Evolutionary conservation across 2,888 invertebrate species (phyloP), one percentile per base, ranked within the genome.

Genomic region (Notodonta dromedarius): DNA sequence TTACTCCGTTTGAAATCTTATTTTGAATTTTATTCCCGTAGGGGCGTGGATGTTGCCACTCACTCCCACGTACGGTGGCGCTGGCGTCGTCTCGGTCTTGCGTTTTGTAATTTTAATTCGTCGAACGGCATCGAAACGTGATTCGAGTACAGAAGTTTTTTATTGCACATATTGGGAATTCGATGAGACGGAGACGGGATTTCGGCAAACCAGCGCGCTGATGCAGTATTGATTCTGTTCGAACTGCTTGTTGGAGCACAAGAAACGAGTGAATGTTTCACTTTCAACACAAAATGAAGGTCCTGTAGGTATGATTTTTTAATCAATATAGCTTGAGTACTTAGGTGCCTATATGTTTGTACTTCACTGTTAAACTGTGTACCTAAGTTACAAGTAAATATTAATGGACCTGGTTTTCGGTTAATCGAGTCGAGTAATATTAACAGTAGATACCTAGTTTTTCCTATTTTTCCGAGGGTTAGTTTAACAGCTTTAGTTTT

Each of bases 21-120:
- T 93, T 93, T 92, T 90, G 89, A 91, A 91, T 90, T 92, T 91
- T 91, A 91, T 91, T 91, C 89, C 86, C 84, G 85, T 87, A 89
- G 93, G 94, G 94, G 94, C 94, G 94, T 90, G 92, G 89, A 93
- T 90, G 92, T 94, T 94, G 94, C 89, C 89, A 90, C 94, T 84
- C 87, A 82, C 94, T 91, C 88, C 77, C 84, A 84, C 90, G 75
- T 80, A 77, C 78, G 72, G 79, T 58, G 72, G 77, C 75, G 74
- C 68, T 68, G 77, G 76, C 72, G 74, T 78, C 80, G 79, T 91
- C 91, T 84, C 88, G 63, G 81, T 93, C 90, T 83, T 69, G 80
- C 93, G 92, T 92, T 92, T 93, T 93, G 90, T 90, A 91, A 91
- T 91, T 93, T 92, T 93, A 92, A 93, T 93, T 93, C 93, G 89